Evolutionary conservation across 2,888 invertebrate genomes (phyloP), one percentile per base, ranked within the genome.

Genomic region (Sinhomidia bicolor): DNA sequence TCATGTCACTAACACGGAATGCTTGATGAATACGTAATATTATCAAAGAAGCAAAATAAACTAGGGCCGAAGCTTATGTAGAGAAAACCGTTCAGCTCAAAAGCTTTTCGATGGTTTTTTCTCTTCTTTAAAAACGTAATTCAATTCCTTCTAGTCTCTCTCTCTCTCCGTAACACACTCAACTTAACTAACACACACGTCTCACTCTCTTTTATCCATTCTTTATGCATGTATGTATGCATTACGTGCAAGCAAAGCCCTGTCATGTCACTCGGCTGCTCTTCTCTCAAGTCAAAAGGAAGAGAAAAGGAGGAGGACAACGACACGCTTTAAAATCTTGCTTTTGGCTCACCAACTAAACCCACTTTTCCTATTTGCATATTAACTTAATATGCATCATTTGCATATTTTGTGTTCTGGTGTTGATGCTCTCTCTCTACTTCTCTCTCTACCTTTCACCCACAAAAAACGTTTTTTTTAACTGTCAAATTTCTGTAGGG

Each of bases 21-120:
- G 84, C 84, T 85, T 85, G 84, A 85, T 76, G 84, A 85, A 85
- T 85, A 44, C 62, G 36, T 60, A 85, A 74, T 83, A 60, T 23
- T 74, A 47, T 36, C n/a, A 65, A 36, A 17, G 41, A 71, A 41
- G 41, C 32, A n/a, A 17, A 26, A 51, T 51, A 57, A 36, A 62
- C 36, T 1, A 57, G 23, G n/a, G n/a, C n/a, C n/a, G n/a, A 10
- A 78, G 76, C 26, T 20, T 10, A 36, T 6, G 62, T 1, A 17
- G 20, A 20, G 41, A 71, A 41, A 36, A 17, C 26, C 41, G 23
- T 23, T 41, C 41, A 71, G 41, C 71, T 20, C 41, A 44, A 71
- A 36, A 68, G 32, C 32, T n/a, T 32, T 23, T 71, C 23, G 29
- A 29, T 10, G 14, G 10, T 47, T 17, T 47, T 79, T 36, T 54